Conservation (phyloP, 2,797 vertebrate species). For the Parambassis ranga region DNA sequence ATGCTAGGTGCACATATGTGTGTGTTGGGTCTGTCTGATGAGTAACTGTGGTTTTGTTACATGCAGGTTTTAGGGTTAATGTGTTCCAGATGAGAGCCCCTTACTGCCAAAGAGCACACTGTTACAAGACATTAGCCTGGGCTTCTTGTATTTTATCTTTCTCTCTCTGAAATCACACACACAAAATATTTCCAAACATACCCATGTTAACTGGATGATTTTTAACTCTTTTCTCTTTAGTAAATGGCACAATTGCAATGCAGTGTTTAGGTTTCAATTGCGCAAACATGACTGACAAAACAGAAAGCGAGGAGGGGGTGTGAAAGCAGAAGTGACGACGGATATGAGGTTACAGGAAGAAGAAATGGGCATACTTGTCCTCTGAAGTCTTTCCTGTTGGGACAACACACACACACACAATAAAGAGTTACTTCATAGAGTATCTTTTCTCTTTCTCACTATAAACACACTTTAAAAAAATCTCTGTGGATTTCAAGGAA, state of each 20-base stretch:
- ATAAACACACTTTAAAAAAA: neutral
- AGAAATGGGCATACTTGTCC: slow-evolving; percentile 61
- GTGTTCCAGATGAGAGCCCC: slow-evolving; percentile 62
- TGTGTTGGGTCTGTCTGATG: slow-evolving; percentile 23
- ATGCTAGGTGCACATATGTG: neutral
- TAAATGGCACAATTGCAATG: neutral
- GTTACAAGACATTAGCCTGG: slow-evolving; percentile 50
- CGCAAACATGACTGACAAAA: neutral
- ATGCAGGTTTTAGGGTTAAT: slow-evolving; percentile 65
- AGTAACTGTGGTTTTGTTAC: slow-evolving; percentile 56
- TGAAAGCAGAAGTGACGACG: slow-evolving; percentile 13
- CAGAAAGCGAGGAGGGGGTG: neutral
- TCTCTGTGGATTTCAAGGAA: too few species aligned
- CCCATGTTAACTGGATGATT: neutral
- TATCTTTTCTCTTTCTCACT: neutral
- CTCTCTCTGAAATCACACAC: neutral
- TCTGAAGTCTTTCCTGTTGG: slow-evolving; percentile 50
- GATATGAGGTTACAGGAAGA: slow-evolving; percentile 51
- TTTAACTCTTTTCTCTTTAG: neutral
- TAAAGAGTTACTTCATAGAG: slow-evolving; percentile 17
- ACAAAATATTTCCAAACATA: neutral
- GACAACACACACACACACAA: slow-evolving; percentile 36
- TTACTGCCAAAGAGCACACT: slow-evolving; percentile 39
- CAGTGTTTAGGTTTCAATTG: too few species aligned
- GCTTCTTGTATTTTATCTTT: slow-evolving; percentile 17